Percentiles rank a stretch among this genome's conserved stretches.
Evolutionary conservation across 2,113 vertebrate genomes (phyloP).

Genomic region (Apodemus sylvaticus): DNA sequence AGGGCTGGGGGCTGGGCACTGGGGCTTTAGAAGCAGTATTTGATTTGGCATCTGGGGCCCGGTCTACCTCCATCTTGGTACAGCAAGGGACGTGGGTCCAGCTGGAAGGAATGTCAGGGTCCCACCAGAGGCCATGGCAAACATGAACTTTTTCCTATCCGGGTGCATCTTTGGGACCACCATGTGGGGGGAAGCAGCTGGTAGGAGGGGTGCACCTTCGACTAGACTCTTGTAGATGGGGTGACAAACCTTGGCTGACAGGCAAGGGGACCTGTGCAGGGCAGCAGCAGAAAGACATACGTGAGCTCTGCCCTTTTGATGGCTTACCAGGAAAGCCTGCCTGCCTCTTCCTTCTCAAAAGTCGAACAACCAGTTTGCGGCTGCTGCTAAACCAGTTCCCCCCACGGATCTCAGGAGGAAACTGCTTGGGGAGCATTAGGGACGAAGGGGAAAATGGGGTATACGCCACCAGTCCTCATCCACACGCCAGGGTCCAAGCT

Average conservation of each 20-base stretch:
- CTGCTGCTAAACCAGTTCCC: constrained; percentile 70
- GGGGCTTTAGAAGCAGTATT: neutral
- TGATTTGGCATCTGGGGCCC: neutral
- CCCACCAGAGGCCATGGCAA: neutral
- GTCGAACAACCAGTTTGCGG: constrained; percentile 34
- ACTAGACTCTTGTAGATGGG: neutral
- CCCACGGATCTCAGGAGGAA: neutral
- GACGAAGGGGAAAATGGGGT: neutral
- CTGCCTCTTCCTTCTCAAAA: neutral
- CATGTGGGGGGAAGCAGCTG: neutral
- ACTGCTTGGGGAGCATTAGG: neutral
- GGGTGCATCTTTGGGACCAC: neutral
- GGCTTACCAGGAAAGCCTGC: neutral
- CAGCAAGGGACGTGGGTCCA: neutral
- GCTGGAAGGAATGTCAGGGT: neutral
- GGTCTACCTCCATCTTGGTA: neutral
- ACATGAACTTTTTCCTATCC: neutral
- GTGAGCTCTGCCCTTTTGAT: neutral
- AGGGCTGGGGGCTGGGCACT: neutral
- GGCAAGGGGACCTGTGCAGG: neutral
- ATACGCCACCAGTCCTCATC: neutral
- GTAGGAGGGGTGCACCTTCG: neutral
- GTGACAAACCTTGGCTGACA: neutral
- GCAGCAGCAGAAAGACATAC: too few species aligned
- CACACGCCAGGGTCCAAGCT: neutral